Conservation (phyloP, 2,113 vertebrate genomes). For the Thamnophis sirtalis region DNA sequence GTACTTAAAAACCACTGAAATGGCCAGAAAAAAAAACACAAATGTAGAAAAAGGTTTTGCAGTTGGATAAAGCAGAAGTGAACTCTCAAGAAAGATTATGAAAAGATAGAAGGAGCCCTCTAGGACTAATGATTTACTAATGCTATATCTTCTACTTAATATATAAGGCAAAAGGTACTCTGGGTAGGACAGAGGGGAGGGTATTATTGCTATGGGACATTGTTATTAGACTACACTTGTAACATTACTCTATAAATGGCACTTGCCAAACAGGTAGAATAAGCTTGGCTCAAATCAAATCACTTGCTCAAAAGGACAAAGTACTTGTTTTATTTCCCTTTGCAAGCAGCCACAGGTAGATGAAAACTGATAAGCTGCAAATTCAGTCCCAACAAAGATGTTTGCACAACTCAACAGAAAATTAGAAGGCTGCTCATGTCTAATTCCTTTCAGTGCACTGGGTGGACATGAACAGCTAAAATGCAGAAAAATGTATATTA, state of each 20-base stretch:
- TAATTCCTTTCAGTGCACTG: neutral
- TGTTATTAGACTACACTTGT: neutral
- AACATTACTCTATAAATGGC: neutral
- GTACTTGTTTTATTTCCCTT: neutral
- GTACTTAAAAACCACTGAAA: neutral
- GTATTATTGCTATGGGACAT: neutral
- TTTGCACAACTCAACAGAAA: conserved; percentile 8
- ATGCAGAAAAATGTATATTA: neutral
- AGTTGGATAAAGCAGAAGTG: neutral
- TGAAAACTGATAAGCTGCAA: neutral
- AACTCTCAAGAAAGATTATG: too few relatives aligned
- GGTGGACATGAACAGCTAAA: neutral
- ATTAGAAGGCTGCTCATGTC: neutral
- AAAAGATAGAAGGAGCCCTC: neutral
- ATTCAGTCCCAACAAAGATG: neutral
- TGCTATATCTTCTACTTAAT: neutral
- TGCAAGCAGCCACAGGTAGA: neutral
- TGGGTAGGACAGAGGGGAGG: neutral
- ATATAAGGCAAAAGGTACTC: neutral
- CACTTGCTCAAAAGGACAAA: neutral
- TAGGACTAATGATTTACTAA: neutral
- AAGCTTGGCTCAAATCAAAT: neutral
- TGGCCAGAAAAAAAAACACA: neutral
- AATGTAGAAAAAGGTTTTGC: neutral
- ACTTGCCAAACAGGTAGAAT: neutral